Evolutionary conservation across 2,113 vertebrate species (phyloP), one percentile per base, ranked within the genome.

Genomic region (Cottus gobio): DNA sequence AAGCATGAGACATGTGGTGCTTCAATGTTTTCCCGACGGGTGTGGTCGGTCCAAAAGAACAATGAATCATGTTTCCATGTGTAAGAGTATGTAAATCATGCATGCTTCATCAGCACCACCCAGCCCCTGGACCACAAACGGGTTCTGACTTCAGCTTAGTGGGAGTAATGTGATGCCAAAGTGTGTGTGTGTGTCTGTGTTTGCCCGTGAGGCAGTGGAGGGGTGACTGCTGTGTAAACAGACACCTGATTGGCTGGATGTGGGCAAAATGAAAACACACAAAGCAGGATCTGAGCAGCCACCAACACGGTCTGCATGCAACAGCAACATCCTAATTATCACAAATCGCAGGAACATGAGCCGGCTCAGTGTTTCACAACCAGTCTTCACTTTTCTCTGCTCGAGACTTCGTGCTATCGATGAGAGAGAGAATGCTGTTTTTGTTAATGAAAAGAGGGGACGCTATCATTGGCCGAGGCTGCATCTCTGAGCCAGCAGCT

Each of bases 161-260:
- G 10, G 52, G n/a, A 12, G 52, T 54, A 18, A n/a, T 54, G 10
- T 54, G n/a, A 4, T 54, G 52, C n/a, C 4, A n/a, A 54, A 24
- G 52, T 54, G 31, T 22, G 26, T 57, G 22, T 39, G 39, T 48
- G 70, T 28, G 9, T 28, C 7, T 61, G 52, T n/a, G 7, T 16
- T 16, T 1, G 15, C 2, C 20, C 39, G 36, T 13, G 1, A 30
- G 37, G 60, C 28, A 48, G 30, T 37, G 77, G 12, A 12, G 54
- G 69, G 62, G 18, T 12, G 22, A 42, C 42, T 61, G 24, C 52
- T 60, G 31, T 68, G 54, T 80, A 52, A 74, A 74, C 31, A 62
- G 11, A 30, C 36, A 44, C 7, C 24, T 18, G 3, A 7, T 71
- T 34, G 6, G 4, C 39, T 57, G 26, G 7, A 46, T 46, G 39